These are phyloP conservation scores for Oreortyx pictus DNA, from an alignment of 2,797 vertebrate species.

Conservation along the genomic window DNA sequence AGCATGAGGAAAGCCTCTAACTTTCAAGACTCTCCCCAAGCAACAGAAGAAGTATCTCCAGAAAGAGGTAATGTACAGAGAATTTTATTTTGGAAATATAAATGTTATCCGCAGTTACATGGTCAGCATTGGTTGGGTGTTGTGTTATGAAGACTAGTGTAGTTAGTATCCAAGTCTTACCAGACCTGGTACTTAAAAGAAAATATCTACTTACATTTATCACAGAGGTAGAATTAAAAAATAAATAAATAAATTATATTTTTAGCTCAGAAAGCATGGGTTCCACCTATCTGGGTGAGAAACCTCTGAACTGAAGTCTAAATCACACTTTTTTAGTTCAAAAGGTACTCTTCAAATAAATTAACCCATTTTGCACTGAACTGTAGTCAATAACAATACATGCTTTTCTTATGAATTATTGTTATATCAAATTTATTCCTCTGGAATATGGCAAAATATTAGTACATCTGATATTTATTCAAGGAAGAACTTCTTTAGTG, in stretches of 20 bases:
- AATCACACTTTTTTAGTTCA: neutral
- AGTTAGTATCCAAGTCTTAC: neutral
- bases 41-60: neutral
- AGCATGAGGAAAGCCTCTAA: neutral
- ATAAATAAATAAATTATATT: neutral
- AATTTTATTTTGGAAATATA: neutral
- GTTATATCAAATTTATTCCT: neutral
- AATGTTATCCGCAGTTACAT: neutral
- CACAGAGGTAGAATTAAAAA: neutral
- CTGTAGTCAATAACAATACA: neutral
- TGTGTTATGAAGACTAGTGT: neutral
- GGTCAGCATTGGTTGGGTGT: neutral
- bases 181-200: neutral
- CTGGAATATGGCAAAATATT: neutral
- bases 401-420: neutral
- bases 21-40: neutral
- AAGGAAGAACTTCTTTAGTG: too few relatives aligned
- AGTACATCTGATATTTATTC: neutral
- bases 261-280: neutral
- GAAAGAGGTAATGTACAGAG: slow-evolving; percentile 29
- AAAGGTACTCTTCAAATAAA: neutral
- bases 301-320: neutral
- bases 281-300: neutral
- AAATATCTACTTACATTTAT: neutral
- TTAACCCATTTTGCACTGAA: neutral